Conservation (phyloP, 2,113 vertebrate species). For the Leptobrachium leishanense region DNA sequence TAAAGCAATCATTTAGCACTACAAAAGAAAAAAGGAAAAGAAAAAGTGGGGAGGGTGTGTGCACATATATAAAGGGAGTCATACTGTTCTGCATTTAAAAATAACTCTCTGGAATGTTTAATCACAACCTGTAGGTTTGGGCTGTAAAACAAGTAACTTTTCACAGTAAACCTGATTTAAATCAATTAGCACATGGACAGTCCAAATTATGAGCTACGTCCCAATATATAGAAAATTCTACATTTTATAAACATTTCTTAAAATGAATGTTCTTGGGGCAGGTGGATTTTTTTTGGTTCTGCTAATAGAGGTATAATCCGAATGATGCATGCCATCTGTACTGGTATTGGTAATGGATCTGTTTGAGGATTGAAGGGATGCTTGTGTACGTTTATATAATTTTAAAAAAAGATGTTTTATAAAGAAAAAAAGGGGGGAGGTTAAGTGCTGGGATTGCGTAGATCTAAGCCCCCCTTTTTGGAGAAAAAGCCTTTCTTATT, state of each 20-base stretch:
- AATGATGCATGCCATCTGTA: neutral
- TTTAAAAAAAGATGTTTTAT: slow-evolving; percentile 88
- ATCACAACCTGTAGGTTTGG: neutral
- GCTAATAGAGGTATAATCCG: neutral
- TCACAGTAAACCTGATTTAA: too few species aligned
- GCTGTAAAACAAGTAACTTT: neutral
- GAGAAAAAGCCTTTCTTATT: slow-evolving; percentile 98
- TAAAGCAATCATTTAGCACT: neutral
- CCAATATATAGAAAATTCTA: too few species aligned
- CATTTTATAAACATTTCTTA: too few species aligned
- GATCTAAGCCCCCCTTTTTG: slow-evolving; percentile 94
- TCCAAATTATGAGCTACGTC: too few species aligned
- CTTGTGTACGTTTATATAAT: slow-evolving; percentile 74
- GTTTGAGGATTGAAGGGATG: slow-evolving; percentile 46
- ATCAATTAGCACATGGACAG: too few species aligned
- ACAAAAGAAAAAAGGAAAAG: too few species aligned
- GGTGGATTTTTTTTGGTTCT: too few species aligned
- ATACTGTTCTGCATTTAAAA: slow-evolving; percentile 30
- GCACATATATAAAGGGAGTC: neutral
- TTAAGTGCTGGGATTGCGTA: slow-evolving; percentile 94
- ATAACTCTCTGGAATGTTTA: neutral
- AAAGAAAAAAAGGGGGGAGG: slow-evolving; percentile 85
- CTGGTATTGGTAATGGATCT: slow-evolving; percentile 1
- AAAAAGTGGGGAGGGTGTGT: too few species aligned
- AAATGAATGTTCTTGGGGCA: too few species aligned